Conservation (phyloP, 2,113 vertebrate genomes). For the Nycticebus coucang region DNA sequence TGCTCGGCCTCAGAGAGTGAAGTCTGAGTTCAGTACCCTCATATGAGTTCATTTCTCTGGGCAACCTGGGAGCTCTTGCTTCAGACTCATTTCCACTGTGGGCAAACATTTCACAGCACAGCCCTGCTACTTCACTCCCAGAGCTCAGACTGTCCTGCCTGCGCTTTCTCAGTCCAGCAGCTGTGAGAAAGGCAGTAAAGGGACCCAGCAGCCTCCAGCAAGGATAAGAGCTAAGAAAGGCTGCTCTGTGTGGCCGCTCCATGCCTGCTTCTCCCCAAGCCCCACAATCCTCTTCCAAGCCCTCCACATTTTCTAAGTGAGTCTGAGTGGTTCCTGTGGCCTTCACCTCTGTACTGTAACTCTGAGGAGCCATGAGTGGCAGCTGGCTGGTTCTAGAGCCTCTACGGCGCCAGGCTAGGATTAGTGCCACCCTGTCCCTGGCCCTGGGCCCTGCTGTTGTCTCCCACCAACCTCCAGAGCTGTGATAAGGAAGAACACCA, state of each 20-base stretch:
- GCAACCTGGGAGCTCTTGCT: background rate
- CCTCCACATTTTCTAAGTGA: background rate
- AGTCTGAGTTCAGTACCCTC: background rate
- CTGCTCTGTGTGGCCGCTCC: rapidly evolving
- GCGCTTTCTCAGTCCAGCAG: background rate
- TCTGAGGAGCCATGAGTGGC: background rate
- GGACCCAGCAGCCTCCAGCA: background rate
- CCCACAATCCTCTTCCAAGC: background rate
- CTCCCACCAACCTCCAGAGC: background rate
- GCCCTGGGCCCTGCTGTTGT: background rate
- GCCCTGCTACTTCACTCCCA: background rate
- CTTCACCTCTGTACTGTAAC: background rate
- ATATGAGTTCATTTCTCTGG: background rate
- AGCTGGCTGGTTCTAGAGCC: background rate
- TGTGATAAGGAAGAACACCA: background rate
- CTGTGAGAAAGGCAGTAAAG: background rate
- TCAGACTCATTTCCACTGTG: background rate
- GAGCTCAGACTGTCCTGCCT: background rate
- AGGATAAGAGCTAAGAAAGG: background rate
- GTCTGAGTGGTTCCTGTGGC: background rate
- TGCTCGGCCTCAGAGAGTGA: background rate
- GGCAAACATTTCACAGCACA: rapidly evolving
- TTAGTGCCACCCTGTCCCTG: too few relatives aligned
- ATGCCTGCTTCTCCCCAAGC: background rate
- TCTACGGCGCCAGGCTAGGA: rapidly evolving